phyloP scores from a whole-genome alignment of 1,140 invertebrate species.

The Halesus radiatus region DNA sequence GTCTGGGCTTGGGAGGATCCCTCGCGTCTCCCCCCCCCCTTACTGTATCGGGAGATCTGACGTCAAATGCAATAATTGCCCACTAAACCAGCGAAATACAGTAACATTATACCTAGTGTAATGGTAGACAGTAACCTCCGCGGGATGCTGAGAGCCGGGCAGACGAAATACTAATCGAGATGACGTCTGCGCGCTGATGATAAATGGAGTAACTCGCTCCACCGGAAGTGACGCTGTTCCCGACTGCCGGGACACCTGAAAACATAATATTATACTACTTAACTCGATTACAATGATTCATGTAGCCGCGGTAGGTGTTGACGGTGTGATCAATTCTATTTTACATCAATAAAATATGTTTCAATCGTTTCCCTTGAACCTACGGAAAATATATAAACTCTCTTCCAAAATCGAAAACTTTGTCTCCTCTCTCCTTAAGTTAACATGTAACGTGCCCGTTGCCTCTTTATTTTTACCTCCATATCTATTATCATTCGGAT shows the following conservation, averaged over 20 bases:
- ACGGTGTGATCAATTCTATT: too few species aligned
- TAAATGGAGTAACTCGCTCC: conserved; percentile 15
- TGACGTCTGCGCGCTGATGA: conserved; percentile 32
- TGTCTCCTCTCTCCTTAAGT: too few species aligned
- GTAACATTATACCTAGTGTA: neutral
- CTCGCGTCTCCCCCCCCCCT: neutral
- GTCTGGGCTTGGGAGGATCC: conserved; percentile 20
- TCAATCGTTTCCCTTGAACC: too few species aligned
- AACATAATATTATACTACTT: neutral
- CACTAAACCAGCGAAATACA: neutral
- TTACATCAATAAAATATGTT: too few species aligned
- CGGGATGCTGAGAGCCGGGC: neutral
- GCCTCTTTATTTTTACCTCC: too few species aligned
- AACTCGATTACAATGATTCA: too few species aligned
- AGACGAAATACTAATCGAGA: conserved; percentile 24
- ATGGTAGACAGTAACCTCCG: neutral
- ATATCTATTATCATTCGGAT: too few species aligned
- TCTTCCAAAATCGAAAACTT: too few species aligned
- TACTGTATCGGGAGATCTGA: neutral
- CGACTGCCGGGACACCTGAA: conserved; percentile 1
- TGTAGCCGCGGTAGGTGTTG: too few species aligned
- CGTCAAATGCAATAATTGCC: neutral
- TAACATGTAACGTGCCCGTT: too few species aligned
- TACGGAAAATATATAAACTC: too few species aligned
- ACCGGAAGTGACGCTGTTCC: conserved; percentile 21